These are phyloP conservation scores for Dermochelys coriacea DNA, from an alignment of 2,797 vertebrate genomes.

Conservation along the genomic window DNA sequence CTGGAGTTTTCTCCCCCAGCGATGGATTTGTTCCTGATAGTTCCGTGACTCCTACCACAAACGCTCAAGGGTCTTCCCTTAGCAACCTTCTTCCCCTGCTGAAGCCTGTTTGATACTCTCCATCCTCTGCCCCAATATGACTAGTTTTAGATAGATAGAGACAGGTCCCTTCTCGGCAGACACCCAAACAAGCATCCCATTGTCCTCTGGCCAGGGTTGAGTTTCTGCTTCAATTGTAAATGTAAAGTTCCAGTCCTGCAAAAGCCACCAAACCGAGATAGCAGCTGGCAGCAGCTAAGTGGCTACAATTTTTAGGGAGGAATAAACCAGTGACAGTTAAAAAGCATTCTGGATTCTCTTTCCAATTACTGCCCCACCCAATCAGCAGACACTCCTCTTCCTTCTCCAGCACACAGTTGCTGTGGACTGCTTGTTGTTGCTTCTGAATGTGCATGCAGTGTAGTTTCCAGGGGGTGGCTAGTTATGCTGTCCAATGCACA, in stretches of 20 bases:
- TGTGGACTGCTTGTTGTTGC: background rate
- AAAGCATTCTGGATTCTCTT: conserved; percentile 62
- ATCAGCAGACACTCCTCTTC: background rate
- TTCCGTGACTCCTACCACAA: background rate
- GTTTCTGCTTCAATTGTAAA: conserved; percentile 55
- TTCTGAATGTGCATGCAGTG: background rate
- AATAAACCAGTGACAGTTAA: conserved; percentile 32
- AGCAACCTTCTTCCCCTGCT: background rate
- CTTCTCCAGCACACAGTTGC: background rate
- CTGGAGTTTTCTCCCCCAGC: background rate
- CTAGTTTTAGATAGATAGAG: conserved; percentile 26
- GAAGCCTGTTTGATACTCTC: background rate
- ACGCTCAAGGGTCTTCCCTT: background rate
- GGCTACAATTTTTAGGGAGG: conserved; percentile 39
- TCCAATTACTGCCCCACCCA: conserved; percentile 25
- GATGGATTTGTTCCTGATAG: background rate
- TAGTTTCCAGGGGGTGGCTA: background rate
- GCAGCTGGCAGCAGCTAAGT: conserved; percentile 45
- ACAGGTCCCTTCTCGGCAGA: conserved; percentile 20
- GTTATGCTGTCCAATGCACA: background rate
- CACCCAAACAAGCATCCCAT: conserved; percentile 38
- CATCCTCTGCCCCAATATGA: background rate
- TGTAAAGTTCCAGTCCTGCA: background rate
- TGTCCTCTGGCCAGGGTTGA: conserved; percentile 24
- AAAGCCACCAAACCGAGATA: conserved; percentile 12